Percentiles rank a stretch among this genome's conserved stretches.
phyloP scores from a whole-genome alignment of 1,140 invertebrate species.

The Tenebrio molitor region DNA sequence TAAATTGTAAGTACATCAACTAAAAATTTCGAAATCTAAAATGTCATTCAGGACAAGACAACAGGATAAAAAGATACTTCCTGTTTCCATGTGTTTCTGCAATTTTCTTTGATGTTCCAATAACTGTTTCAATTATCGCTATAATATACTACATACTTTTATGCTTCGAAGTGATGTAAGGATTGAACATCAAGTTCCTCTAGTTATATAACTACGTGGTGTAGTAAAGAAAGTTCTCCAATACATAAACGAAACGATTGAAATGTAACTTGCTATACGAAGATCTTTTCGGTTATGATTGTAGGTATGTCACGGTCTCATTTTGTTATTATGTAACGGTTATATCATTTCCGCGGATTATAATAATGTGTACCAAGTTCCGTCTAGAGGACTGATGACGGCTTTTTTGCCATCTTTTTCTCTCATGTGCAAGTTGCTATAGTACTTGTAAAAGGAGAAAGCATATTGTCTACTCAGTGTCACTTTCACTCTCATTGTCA shows the following conservation, averaged over 20 bases:
- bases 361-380: slow-evolving; percentile 28
- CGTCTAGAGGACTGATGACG: slow-evolving; percentile 20
- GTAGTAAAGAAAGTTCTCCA: too few species aligned
- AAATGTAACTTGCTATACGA: slow-evolving; percentile 20
- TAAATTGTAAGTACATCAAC: slow-evolving; percentile 2
- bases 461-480: slow-evolving; percentile 16
- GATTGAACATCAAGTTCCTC: too few species aligned
- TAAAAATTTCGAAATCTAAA: slow-evolving; percentile 1
- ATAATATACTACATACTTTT: too few species aligned
- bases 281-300: slow-evolving; percentile 22
- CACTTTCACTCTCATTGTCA: slow-evolving; percentile 8
- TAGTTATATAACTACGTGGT: too few species aligned
- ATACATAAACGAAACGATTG: too few species aligned
- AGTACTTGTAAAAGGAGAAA: slow-evolving; percentile 11
- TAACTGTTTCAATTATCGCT: neutral
- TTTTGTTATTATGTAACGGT: slow-evolving; percentile 36
- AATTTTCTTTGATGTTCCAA: neutral
- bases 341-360: slow-evolving; percentile 37
- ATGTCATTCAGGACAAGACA: neutral
- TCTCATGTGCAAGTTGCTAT: neutral
- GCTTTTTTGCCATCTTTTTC: slow-evolving; percentile 9
- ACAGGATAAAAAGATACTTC: neutral
- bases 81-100: neutral
- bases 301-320: slow-evolving; percentile 20
- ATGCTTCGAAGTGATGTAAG: too few species aligned